Evolutionary conservation across 2,888 invertebrate genomes (phyloP), one percentile per base, ranked within the genome.

Genomic region (Protophormia terraenovae): DNA sequence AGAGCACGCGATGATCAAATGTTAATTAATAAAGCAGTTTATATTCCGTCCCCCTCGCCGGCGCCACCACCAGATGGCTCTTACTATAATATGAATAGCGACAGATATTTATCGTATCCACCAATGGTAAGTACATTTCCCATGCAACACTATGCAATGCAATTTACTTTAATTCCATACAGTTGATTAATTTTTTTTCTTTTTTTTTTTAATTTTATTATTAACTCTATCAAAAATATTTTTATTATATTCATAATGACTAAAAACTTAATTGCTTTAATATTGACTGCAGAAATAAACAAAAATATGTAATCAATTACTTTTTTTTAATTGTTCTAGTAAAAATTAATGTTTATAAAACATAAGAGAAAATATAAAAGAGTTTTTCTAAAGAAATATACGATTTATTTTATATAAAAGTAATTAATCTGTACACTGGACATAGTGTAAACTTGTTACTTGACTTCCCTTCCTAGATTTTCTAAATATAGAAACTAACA

Each of bases 81-180:
- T 45, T 96, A 96, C 91, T 96, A 96, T 93, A 96, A 96, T 91
- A 96, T 96, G 95, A 93, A 95, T 55, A 96, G 96, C 2, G 96
- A 96, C 86, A 94, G 96, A 89, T 97, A 97, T 91, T 94, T 97
- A 77, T 96, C 96, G 1, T 97, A 96, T 92, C 96, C 97, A 38
- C 96, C 96, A 69, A 93, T 95, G 87, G 90, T 93, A 88, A 92
- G 92, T 90, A 22, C 24, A 47, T 16, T 47, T 10, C 19, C 4
- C 4, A 6, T 35, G 5, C 35, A 35, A 16, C 16, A 2, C n/a
- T 16, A 3, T 45, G 16, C 55, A 35, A 8, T 58, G 53, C 35
- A 12, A 72, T 29, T 19, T 3, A 14, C 29, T 38, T 12, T 24
- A 29, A 53, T 69, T 22, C 22, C 47, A 67, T 67, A 27, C 38